phyloP scores from a whole-genome alignment of 2,888 invertebrate genomes.

The Harpalus rubripes region DNA sequence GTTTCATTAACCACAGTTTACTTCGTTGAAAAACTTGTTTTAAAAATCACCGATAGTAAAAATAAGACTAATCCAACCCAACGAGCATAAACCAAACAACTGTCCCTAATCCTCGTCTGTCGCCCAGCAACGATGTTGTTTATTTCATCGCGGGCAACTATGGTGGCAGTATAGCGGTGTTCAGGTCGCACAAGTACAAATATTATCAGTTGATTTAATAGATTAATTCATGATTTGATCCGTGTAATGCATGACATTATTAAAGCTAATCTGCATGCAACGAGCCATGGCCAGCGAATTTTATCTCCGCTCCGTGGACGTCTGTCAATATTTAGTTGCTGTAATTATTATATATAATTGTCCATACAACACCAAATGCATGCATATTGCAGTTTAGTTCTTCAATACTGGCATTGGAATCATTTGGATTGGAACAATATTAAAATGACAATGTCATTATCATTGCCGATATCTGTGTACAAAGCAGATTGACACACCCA shows the following conservation, averaged over 20 bases:
- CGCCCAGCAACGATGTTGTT: slow-evolving; percentile 1
- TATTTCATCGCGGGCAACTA: neutral
- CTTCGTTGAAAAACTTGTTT: too few relatives aligned
- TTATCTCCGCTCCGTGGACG: slow-evolving; percentile 22
- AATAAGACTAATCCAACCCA: too few relatives aligned
- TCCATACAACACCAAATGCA: slow-evolving; percentile 7
- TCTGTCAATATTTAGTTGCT: slow-evolving; percentile 45
- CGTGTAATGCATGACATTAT: slow-evolving; percentile 57
- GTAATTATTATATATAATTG: slow-evolving; percentile 56
- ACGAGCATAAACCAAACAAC: too few relatives aligned
- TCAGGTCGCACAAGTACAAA: slow-evolving; percentile 47
- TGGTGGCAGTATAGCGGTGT: neutral
- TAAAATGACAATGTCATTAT: too few relatives aligned
- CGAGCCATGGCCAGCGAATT: slow-evolving; percentile 13
- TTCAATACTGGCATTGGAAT: neutral
- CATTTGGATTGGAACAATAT: too few relatives aligned
- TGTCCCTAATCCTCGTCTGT: too few relatives aligned
- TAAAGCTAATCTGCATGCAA: slow-evolving; percentile 40
- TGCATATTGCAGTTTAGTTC: slow-evolving; percentile 12
- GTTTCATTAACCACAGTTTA: too few relatives aligned
- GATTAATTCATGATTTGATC: slow-evolving; percentile 51
- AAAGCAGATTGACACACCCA: too few relatives aligned
- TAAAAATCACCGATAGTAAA: too few relatives aligned
- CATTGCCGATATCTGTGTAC: too few relatives aligned
- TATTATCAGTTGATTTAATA: slow-evolving; percentile 60